Evolutionary conservation across 2,113 vertebrate species (phyloP), one percentile per base, ranked within the genome.

Genomic region (Prinia subflava): DNA sequence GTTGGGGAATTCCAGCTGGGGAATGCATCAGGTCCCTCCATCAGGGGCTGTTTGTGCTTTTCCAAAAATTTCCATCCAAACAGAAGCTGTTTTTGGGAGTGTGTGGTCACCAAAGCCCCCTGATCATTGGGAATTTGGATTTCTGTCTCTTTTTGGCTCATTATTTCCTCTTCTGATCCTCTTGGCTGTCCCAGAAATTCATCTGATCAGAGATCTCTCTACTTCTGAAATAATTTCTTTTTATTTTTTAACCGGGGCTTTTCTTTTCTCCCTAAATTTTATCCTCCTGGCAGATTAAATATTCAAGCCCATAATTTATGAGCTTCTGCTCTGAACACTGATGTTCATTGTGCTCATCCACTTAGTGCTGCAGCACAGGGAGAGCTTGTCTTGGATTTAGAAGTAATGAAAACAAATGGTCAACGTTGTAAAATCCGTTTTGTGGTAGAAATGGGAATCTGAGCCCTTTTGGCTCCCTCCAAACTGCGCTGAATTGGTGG

Each of bases 21-120:
- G 90, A 94, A 87, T 90, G 73, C 94, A 97, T 79, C 91, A 95
- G 59, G 60, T 84, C 90, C 68, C 60, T 70, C 55, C 85, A 76
- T 53, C 30, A 8, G 52, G 59, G 60, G 15, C 87, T 92, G n/a
- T 47, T 79, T 83, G 59, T 59, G 46, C 62, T 95, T 60, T 56
- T 17, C 85, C 8, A 1, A 21, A 52, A n/a, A n/a, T 28, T 44
- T 76, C 69, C 69, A 77, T 13, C 41, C 62, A 35, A 79, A 55
- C 47, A 84, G 49, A 23, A 84, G 57, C 41, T 55, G 81, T 0
- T 46, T 7, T 35, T 31, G 25, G 39, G 31, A 52, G 5, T 2
- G 6, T 10, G 3, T 50, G 57, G 39, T 23, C 46, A 46, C n/a
- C 22, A 42, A n/a, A 71, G 7, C 15, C 23, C 31, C 20, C 53